phyloP scores from a whole-genome alignment of 2,888 invertebrate genomes.

The Athalia circularis region DNA sequence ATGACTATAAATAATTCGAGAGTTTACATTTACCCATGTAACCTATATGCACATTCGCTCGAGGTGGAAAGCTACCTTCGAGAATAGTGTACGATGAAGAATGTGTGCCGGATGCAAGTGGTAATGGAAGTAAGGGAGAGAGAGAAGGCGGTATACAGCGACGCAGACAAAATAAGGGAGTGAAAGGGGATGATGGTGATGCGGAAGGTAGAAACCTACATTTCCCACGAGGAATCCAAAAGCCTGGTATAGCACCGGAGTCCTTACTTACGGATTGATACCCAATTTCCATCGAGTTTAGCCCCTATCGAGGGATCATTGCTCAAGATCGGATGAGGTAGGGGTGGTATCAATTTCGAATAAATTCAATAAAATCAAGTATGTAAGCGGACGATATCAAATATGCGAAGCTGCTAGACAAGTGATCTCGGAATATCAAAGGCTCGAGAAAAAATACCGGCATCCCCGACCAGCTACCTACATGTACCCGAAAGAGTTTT shows the following conservation, averaged over 20 bases:
- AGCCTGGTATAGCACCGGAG: constrained; percentile 54
- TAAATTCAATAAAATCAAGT: constrained; percentile 52
- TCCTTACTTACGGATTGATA: constrained; percentile 67
- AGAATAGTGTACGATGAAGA: background rate
- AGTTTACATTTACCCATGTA: too few relatives aligned
- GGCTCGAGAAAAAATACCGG: background rate
- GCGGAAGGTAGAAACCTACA: constrained; percentile 52
- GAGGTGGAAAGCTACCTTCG: background rate
- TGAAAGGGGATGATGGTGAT: constrained; percentile 51
- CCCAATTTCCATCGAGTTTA: constrained; percentile 72
- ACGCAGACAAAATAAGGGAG: constrained; percentile 36
- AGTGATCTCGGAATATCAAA: constrained; percentile 14
- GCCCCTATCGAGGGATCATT: constrained; percentile 67
- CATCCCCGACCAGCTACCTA: background rate
- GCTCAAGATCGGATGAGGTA: constrained; percentile 59
- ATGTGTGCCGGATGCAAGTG: constrained; percentile 12
- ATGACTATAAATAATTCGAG: too few relatives aligned
- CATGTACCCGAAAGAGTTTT: background rate
- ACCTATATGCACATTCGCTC: background rate
- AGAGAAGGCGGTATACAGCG: constrained; percentile 12
- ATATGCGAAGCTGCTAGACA: constrained; percentile 40
- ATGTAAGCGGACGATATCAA: constrained; percentile 28
- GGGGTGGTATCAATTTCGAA: constrained; percentile 51
- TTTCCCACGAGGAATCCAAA: constrained; percentile 59
- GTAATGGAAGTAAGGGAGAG: constrained; percentile 15